Conservation (phyloP, 2,797 vertebrate genomes). For the Oceanodroma leucorhoa region DNA sequence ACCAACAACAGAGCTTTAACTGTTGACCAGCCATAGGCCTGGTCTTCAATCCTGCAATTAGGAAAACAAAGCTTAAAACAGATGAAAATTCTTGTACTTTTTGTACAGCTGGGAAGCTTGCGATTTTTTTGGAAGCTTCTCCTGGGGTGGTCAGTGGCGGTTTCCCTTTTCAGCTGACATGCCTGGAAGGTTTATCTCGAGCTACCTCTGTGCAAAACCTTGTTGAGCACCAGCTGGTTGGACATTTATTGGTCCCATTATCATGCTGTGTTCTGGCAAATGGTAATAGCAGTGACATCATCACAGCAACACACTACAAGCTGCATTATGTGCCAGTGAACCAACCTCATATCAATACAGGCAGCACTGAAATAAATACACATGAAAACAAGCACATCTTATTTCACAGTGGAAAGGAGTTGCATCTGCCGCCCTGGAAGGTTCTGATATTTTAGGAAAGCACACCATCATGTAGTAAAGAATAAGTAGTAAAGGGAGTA, state of each 20-base stretch:
- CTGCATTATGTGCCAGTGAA: neutral
- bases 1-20: neutral
- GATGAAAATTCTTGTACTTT: neutral
- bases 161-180: neutral
- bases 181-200: neutral
- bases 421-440: neutral
- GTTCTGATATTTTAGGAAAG: neutral
- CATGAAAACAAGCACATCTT: neutral
- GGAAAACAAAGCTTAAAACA: neutral
- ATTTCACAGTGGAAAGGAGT: neutral
- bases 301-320: neutral
- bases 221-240: neutral
- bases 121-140: neutral
- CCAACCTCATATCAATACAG: neutral
- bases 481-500: neutral
- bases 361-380: neutral
- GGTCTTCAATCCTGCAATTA: neutral
- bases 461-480: neutral
- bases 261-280: neutral
- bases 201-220: neutral
- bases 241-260: neutral
- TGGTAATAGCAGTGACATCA: neutral
- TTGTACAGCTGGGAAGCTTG: neutral
- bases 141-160: neutral
- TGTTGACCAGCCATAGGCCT: neutral